Conservation (phyloP, 2,113 vertebrate species). For the Ochotona princeps region DNA sequence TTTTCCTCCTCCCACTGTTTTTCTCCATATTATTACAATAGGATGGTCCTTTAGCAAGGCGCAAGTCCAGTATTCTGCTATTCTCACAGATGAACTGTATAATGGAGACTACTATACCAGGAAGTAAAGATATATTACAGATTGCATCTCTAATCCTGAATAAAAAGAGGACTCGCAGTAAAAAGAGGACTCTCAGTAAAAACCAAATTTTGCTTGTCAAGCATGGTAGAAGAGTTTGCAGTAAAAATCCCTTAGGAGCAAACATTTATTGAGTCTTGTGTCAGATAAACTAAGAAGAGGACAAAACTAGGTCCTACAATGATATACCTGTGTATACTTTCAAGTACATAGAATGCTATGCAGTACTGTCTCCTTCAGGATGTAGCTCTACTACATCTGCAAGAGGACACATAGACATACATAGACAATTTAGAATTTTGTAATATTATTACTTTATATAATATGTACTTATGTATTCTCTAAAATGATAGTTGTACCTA, state of each 20-base stretch:
- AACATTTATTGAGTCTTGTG: not conserved
- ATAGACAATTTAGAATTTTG: too few species aligned
- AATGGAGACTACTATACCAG: too few species aligned
- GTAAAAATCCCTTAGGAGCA: not conserved
- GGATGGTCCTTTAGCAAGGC: too few species aligned
- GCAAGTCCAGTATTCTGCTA: too few species aligned
- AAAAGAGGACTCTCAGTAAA: too few species aligned
- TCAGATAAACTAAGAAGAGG: constrained; percentile 25
- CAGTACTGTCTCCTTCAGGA: not conserved
- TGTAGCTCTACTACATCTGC: not conserved
- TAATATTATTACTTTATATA: not conserved
- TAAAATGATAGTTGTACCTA: not conserved
- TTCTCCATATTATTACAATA: too few species aligned
- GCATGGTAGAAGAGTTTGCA: not conserved
- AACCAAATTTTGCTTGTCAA: not conserved
- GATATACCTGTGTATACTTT: constrained; percentile 18
- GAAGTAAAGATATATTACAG: too few species aligned
- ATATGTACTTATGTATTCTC: not conserved
- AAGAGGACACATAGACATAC: not conserved
- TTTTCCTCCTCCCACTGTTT: too few species aligned
- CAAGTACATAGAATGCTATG: constrained; percentile 1
- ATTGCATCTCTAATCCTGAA: too few species aligned
- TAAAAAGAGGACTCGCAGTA: too few species aligned
- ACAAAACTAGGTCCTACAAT: not conserved
- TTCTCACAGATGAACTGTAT: too few species aligned